Conservation (phyloP, 2,888 invertebrate genomes). For the Xylocampa areola region DNA sequence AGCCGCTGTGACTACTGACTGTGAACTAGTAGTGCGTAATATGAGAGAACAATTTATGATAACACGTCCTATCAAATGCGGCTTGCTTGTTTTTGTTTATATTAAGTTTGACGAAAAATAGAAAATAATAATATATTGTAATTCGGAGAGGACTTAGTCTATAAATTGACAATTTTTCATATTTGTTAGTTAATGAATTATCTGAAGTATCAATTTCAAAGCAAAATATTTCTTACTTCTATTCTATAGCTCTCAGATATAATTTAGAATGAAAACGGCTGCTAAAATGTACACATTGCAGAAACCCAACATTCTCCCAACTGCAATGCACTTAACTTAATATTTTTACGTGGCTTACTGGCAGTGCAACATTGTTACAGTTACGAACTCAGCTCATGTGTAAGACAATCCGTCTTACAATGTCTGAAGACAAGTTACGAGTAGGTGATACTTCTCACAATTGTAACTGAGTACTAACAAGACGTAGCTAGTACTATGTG, state of each 20-base stretch:
- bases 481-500: slow-evolving; percentile 6
- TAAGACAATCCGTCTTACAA: slow-evolving; percentile 5
- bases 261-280: too few species aligned
- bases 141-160: too few species aligned
- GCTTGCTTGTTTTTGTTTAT: neutral
- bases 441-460: neutral
- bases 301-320: neutral
- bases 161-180: too few species aligned
- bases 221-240: too few species aligned
- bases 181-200: too few species aligned
- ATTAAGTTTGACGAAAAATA: too few species aligned
- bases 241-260: too few species aligned
- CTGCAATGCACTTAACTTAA: neutral
- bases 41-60: slow-evolving; percentile 33
- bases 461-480: slow-evolving; percentile 9
- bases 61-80: slow-evolving; percentile 15
- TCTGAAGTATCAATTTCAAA: too few species aligned
- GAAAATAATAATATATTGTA: too few species aligned
- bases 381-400: neutral
- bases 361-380: slow-evolving; percentile 4
- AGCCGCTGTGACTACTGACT: slow-evolving; percentile 36
- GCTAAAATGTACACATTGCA: neutral
- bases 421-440: slow-evolving; percentile 9
- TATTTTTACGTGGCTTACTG: slow-evolving; percentile 11
- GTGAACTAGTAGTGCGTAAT: slow-evolving; percentile 28